Percentiles rank a stretch among this genome's conserved stretches.
Evolutionary conservation across 2,113 vertebrate species (phyloP).

Genomic region (Psittacara wagleri): DNA sequence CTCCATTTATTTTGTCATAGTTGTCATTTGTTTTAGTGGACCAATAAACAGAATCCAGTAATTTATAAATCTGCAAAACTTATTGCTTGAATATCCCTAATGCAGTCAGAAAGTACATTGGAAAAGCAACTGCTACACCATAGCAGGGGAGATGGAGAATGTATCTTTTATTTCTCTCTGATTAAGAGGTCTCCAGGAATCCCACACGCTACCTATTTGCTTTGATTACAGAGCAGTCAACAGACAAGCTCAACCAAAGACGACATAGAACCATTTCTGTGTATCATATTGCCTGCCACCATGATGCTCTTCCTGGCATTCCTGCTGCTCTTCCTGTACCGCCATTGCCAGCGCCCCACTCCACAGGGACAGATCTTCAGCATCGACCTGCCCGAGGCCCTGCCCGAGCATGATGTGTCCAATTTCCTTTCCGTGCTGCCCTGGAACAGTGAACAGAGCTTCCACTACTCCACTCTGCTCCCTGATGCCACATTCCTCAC

Average conservation of each 20-base stretch:
- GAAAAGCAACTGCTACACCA: neutral
- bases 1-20: neutral
- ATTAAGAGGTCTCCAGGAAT: neutral
- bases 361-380: slow-evolving; percentile 79
- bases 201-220: neutral
- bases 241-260: slow-evolving; percentile 73
- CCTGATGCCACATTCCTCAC: slow-evolving; percentile 72
- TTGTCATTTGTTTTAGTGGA: neutral
- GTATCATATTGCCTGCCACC: slow-evolving; percentile 79
- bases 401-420: neutral
- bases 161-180: neutral
- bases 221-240: slow-evolving; percentile 75
- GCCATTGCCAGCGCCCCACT: slow-evolving; percentile 59
- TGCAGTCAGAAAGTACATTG: neutral
- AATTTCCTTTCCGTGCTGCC: slow-evolving; percentile 59
- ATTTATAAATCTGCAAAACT: neutral
- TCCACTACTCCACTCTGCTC: slow-evolving; percentile 68
- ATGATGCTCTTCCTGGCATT: slow-evolving; percentile 82
- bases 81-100: neutral
- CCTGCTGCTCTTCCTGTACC: slow-evolving; percentile 77
- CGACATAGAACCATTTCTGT: slow-evolving; percentile 80
- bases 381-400: slow-evolving; percentile 78
- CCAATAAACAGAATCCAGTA: neutral
- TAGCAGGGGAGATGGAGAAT: neutral
- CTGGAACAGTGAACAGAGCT: slow-evolving; percentile 58